Evolutionary conservation across 2,113 vertebrate genomes (phyloP).

Genomic region (Eudyptes chrysolophus): DNA sequence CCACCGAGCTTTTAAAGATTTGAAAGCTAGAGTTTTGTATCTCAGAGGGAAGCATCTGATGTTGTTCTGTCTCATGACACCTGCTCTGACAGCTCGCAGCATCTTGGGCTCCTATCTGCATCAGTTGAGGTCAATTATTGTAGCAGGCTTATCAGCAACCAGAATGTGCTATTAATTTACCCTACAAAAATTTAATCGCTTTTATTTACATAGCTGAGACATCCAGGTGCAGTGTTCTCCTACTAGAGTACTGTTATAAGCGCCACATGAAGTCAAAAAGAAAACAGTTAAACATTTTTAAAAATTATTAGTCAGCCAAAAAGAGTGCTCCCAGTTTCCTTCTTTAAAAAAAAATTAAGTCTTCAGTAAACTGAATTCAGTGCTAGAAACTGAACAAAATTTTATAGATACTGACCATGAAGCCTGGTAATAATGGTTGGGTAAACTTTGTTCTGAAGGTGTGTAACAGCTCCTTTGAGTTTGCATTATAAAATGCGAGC

Average conservation of each 20-base stretch:
- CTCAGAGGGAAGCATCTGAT: background rate
- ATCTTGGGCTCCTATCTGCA: background rate
- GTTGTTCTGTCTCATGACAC: background rate
- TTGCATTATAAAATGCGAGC: conserved; percentile 87
- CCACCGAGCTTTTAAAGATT: background rate
- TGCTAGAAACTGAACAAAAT: background rate
- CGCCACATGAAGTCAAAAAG: background rate
- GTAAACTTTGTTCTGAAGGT: conserved; percentile 90
- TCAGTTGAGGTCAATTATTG: background rate
- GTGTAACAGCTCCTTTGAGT: conserved; percentile 85
- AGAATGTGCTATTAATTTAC: background rate
- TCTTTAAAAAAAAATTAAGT: background rate
- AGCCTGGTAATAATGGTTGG: conserved; percentile 89
- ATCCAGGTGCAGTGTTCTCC: background rate
- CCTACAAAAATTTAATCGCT: background rate
- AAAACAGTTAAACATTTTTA: background rate
- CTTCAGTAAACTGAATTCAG: background rate
- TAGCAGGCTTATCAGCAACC: background rate
- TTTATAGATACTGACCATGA: conserved; percentile 84
- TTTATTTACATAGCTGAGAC: background rate
- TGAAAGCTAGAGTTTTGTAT: background rate
- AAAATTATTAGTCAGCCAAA: background rate
- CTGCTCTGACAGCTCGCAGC: background rate
- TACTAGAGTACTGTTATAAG: background rate
- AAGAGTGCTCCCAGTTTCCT: background rate